Conservation (phyloP, 1,140 invertebrate genomes). For the Drosophila leontia region DNA sequence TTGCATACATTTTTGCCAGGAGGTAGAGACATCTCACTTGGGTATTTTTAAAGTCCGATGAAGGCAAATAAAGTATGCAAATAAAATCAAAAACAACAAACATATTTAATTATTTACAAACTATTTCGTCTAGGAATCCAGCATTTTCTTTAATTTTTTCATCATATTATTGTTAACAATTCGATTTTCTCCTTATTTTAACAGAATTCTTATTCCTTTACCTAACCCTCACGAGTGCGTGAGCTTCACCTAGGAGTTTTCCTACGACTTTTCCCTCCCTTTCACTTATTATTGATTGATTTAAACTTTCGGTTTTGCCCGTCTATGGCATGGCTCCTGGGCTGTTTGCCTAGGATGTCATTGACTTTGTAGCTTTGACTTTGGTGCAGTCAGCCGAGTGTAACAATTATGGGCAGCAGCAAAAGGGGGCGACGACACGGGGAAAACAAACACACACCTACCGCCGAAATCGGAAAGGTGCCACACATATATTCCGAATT, state of each 20-base stretch:
- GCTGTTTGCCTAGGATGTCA: constrained; percentile 66
- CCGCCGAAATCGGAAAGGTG: constrained; percentile 26
- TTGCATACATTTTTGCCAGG: constrained; percentile 20
- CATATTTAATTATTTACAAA: background rate
- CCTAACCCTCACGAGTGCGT: background rate
- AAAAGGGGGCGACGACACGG: background rate
- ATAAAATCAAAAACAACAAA: no score
- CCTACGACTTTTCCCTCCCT: background rate
- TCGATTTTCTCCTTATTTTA: background rate
- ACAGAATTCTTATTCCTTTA: background rate
- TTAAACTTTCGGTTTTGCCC: constrained; percentile 52
- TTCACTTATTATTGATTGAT: constrained; percentile 73
- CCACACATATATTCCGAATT: constrained; percentile 47
- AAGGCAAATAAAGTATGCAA: background rate
- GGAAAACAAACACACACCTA: constrained; percentile 58
- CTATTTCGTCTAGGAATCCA: rapidly evolving
- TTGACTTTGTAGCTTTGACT: constrained; percentile 79
- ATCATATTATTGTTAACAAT: background rate
- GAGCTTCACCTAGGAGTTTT: background rate
- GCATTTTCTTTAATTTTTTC: background rate
- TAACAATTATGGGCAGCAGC: constrained; percentile 61
- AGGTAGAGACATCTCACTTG: background rate
- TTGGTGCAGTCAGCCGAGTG: constrained; percentile 73
- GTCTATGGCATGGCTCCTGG: constrained; percentile 8
- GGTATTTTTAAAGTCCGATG: background rate